Percentiles rank a stretch among this genome's conserved stretches.
These are phyloP conservation scores for Crotalus tigris DNA, from an alignment of 2,113 vertebrate genomes.

Conservation along the genomic window DNA sequence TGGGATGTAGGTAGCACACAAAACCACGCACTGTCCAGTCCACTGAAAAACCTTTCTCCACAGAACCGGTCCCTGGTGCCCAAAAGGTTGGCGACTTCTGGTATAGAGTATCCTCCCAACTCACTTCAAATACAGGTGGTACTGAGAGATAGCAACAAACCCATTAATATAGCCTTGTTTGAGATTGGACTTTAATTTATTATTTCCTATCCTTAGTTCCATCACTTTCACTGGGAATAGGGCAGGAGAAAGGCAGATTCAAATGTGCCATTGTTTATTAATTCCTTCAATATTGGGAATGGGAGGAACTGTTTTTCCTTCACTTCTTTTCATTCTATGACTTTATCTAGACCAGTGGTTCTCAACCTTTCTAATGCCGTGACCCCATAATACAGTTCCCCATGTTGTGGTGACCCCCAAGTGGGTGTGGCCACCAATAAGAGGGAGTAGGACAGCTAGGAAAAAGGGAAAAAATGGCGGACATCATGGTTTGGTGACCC, in stretches of 20 bases:
- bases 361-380: too few species aligned
- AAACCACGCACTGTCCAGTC: too few species aligned
- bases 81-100: too few species aligned
- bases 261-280: neutral
- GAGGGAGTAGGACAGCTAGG: too few species aligned
- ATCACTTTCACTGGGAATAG: neutral
- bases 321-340: neutral
- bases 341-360: slow-evolving; percentile 15
- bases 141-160: neutral
- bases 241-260: neutral
- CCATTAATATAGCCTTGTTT: neutral
- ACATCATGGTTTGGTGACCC: too few species aligned
- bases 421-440: too few species aligned
- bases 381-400: too few species aligned
- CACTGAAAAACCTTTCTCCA: too few species aligned
- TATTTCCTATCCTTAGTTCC: neutral
- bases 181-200: neutral
- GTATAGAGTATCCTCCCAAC: neutral
- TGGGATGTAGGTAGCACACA: too few species aligned
- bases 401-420: too few species aligned
- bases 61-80: too few species aligned
- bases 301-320: neutral
- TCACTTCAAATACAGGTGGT: neutral
- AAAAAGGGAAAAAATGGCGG: too few species aligned
- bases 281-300: neutral